Evolutionary conservation across 2,888 invertebrate species (phyloP).

Genomic region (Drosophila rellima): DNA sequence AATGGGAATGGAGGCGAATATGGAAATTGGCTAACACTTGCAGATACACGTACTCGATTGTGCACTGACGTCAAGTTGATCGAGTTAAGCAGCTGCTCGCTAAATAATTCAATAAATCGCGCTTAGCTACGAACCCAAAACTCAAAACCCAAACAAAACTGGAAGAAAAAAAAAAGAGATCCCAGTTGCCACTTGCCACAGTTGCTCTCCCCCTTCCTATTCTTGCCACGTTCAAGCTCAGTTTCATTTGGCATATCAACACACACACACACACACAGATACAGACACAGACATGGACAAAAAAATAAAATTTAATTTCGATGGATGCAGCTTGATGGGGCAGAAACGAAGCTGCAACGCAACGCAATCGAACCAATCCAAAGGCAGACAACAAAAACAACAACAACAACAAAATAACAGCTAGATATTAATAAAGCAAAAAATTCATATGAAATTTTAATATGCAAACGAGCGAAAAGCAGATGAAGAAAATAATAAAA

Average conservation of each 20-base stretch:
- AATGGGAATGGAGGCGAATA: too few relatives aligned
- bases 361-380: slow-evolving; percentile 49
- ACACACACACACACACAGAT: slow-evolving; percentile 8
- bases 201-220: too few relatives aligned
- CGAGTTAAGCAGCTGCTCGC: slow-evolving; percentile 81
- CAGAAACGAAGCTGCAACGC: slow-evolving; percentile 69
- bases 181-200: background rate
- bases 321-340: slow-evolving; percentile 72
- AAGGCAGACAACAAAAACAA: slow-evolving; percentile 33
- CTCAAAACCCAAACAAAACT: slow-evolving; percentile 35
- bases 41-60: slow-evolving; percentile 25
- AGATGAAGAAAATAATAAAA: slow-evolving; percentile 56
- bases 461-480: slow-evolving; percentile 75
- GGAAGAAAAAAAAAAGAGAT: slow-evolving; percentile 13
- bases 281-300: slow-evolving; percentile 24
- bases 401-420: slow-evolving; percentile 81
- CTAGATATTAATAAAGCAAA: slow-evolving; percentile 81
- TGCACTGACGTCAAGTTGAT: slow-evolving; percentile 61
- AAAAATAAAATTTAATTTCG: slow-evolving; percentile 77
- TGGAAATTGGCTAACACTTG: slow-evolving; percentile 4
- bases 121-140: slow-evolving; percentile 41
- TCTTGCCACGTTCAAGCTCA: slow-evolving; percentile 30
- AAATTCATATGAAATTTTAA: slow-evolving; percentile 82
- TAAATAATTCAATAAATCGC: slow-evolving; percentile 80
- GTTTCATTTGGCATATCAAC: slow-evolving; percentile 54